Percentiles rank a stretch among this genome's conserved stretches.
phyloP scores from a whole-genome alignment of 2,797 vertebrate genomes.

The Phalloptychus januarius region DNA sequence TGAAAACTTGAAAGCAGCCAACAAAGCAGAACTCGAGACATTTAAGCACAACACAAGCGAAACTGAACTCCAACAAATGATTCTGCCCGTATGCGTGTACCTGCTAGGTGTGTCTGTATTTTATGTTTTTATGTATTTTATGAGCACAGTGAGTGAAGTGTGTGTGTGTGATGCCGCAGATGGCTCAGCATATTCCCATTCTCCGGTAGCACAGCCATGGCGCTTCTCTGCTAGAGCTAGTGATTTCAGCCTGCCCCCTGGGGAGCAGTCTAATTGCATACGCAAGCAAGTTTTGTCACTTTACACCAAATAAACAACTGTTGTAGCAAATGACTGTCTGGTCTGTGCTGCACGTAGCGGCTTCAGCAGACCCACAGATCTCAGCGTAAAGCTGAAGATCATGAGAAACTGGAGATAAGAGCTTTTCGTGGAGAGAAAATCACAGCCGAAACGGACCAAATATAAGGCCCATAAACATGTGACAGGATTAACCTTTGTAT shows the following conservation, averaged over 20 bases:
- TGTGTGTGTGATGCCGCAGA: conserved; percentile 55
- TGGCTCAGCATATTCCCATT: conserved; percentile 66
- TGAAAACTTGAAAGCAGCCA: conserved; percentile 10
- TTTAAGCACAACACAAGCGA: neutral
- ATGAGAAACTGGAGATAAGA: conserved; percentile 40
- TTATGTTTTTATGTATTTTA: conserved; percentile 10
- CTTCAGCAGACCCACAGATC: conserved; percentile 9
- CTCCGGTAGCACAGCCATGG: conserved; percentile 32
- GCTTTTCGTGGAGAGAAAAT: conserved; percentile 10
- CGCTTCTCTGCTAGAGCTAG: conserved; percentile 28
- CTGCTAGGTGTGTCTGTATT: conserved; percentile 14
- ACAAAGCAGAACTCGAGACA: conserved; percentile 8
- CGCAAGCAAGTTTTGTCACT: conserved; percentile 64
- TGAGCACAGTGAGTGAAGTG: too few species aligned
- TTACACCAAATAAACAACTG: conserved; percentile 42
- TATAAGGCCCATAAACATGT: conserved; percentile 31
- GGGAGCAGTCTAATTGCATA: conserved; percentile 59
- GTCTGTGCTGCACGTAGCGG: conserved; percentile 2
- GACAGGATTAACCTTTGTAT: conserved; percentile 37
- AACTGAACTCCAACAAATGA: neutral
- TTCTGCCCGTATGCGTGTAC: conserved; percentile 20
- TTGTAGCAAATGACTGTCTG: conserved; percentile 14
- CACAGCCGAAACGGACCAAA: conserved; percentile 18
- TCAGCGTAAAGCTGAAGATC: conserved; percentile 13
- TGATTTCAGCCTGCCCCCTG: conserved; percentile 35